These are phyloP conservation scores for Sciurus vulgaris DNA, from an alignment of 2,797 vertebrate genomes.

Conservation along the genomic window DNA sequence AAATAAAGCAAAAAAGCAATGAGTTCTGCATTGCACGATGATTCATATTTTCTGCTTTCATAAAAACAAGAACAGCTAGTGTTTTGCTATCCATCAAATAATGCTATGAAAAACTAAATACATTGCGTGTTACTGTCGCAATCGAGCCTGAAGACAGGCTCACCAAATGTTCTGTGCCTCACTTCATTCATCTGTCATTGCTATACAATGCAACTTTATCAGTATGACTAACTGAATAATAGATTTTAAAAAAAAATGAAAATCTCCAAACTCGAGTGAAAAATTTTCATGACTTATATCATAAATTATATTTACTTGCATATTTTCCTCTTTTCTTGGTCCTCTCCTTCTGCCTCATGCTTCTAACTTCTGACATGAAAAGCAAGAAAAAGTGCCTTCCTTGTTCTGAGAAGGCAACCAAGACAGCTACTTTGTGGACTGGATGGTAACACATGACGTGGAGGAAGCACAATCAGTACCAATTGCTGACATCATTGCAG, in stretches of 20 bases:
- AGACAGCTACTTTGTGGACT: not conserved
- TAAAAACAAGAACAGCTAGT: slow-evolving; percentile 52
- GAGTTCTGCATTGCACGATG: not conserved
- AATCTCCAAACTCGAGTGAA: not conserved
- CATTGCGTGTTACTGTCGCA: not conserved
- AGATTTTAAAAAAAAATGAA: not conserved
- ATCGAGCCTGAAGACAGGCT: not conserved
- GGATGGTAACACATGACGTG: not conserved
- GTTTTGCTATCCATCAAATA: slow-evolving; percentile 52
- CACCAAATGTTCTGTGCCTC: not conserved
- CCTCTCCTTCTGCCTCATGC: not conserved
- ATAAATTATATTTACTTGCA: slow-evolving; percentile 69
- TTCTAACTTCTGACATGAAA: not conserved
- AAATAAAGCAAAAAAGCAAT: not conserved
- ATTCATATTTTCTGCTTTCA: slow-evolving; percentile 17
- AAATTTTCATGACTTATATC: not conserved
- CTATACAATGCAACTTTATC: not conserved
- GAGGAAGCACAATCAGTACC: not conserved
- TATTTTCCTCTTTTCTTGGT: slow-evolving; percentile 27
- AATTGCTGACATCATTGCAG: not conserved
- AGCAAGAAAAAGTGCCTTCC: not conserved
- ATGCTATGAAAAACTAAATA: slow-evolving; percentile 31
- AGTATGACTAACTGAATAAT: not conserved
- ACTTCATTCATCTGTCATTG: not conserved
- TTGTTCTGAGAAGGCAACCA: not conserved